These are phyloP conservation scores for Plebejus argus DNA, from an alignment of 2,888 invertebrate species.

Conservation along the genomic window DNA sequence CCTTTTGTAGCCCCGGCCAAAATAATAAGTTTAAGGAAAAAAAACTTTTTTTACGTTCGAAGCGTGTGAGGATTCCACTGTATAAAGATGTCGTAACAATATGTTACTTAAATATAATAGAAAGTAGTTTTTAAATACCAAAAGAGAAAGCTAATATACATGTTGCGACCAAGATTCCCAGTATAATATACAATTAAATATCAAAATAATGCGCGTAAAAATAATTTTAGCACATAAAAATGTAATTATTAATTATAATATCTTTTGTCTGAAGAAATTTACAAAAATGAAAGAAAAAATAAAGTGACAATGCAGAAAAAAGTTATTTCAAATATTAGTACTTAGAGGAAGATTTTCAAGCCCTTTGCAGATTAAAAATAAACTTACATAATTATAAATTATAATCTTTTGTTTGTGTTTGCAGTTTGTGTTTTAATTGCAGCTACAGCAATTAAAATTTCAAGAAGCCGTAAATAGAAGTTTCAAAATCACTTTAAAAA, in stretches of 20 bases:
- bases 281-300: not conserved
- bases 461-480: too few relatives aligned
- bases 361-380: too few relatives aligned
- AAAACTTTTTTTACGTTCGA: not conserved
- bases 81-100: constrained; percentile 25
- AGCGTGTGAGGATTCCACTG: not conserved
- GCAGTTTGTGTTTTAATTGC: too few relatives aligned
- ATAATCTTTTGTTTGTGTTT: too few relatives aligned
- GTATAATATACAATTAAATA: constrained; percentile 27
- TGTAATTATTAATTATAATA: not conserved
- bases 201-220: not conserved
- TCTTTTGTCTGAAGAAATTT: not conserved
- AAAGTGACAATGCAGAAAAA: not conserved
- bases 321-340: not conserved
- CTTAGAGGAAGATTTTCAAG: too few relatives aligned
- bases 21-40: too few relatives aligned
- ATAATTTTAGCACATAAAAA: not conserved
- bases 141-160: constrained; percentile 27
- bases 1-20: too few relatives aligned
- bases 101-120: constrained; percentile 25
- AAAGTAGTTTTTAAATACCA: constrained; percentile 28
- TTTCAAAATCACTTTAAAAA: too few relatives aligned
- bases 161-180: constrained; percentile 15
- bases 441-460: too few relatives aligned
- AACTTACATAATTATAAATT: too few relatives aligned